Evolutionary conservation across 2,113 vertebrate genomes (phyloP).

Genomic region (Nibea coibor): DNA sequence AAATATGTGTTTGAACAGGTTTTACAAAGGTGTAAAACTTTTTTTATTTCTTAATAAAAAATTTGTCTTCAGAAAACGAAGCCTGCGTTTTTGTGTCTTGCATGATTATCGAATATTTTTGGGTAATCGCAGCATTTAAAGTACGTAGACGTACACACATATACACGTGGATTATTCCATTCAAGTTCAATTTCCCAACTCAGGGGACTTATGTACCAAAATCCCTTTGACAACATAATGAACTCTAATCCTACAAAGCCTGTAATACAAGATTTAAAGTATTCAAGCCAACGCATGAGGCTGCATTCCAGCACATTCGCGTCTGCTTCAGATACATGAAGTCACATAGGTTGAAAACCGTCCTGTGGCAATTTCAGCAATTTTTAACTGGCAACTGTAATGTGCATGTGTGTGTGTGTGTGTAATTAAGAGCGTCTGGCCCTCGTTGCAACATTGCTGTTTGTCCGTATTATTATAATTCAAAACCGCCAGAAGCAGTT

Average conservation of each 20-base stretch:
- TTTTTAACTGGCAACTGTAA: not conserved
- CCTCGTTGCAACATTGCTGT: not conserved
- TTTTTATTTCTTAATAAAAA: conserved; percentile 84
- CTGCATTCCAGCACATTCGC: conserved; percentile 16
- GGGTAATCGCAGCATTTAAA: not conserved
- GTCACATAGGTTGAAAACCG: not conserved
- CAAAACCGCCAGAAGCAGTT: not conserved
- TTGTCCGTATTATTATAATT: not conserved
- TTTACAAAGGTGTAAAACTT: conserved; percentile 77
- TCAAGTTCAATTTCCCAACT: conserved; percentile 47
- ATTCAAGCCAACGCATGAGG: conserved; percentile 6
- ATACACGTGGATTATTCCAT: conserved; percentile 3
- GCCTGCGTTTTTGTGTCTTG: conserved; percentile 19
- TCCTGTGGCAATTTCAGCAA: not conserved
- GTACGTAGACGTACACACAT: not conserved
- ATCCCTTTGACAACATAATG: conserved; percentile 51
- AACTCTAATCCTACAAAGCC: conserved; percentile 54
- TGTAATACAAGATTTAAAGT: conserved; percentile 49
- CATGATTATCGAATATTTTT: not conserved
- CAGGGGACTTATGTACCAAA: conserved; percentile 27
- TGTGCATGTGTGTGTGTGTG: too few species aligned
- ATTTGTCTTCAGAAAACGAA: conserved; percentile 76
- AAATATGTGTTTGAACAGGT: conserved; percentile 74
- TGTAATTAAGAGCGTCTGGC: not conserved
- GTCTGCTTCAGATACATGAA: not conserved